phyloP scores from a whole-genome alignment of 2,113 vertebrate species.

The Hiodon tergisus region DNA sequence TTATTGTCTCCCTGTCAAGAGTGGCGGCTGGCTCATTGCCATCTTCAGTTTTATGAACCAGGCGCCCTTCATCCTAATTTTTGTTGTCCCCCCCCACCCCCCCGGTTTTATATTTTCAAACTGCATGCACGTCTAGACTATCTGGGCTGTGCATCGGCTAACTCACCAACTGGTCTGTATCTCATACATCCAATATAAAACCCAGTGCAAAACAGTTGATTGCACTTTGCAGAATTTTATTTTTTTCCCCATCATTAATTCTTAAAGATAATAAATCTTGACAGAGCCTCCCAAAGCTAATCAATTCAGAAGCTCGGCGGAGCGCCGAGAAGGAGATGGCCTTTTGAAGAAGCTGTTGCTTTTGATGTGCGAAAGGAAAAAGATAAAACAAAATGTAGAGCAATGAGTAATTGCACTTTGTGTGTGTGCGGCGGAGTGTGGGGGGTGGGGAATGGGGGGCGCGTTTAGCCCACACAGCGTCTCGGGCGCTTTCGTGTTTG shows the following conservation, averaged over 20 bases:
- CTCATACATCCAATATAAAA: neutral
- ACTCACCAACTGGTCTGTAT: neutral
- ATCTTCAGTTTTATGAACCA: conserved; percentile 30
- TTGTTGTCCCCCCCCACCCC: conserved; percentile 16
- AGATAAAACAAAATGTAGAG: conserved; percentile 39
- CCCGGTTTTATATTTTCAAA: neutral
- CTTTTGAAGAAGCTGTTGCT: conserved; percentile 43
- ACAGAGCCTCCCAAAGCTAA: conserved; percentile 40
- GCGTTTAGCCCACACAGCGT: conserved; percentile 43
- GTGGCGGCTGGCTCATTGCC: conserved; percentile 28
- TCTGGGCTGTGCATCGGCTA: neutral
- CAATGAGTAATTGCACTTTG: conserved; percentile 40
- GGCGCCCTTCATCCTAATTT: conserved; percentile 35
- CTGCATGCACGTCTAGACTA: neutral
- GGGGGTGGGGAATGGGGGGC: conserved; percentile 18
- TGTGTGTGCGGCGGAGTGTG: conserved; percentile 10
- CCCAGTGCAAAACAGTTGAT: conserved; percentile 28
- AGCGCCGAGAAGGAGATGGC: conserved; percentile 35
- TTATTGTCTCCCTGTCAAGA: conserved; percentile 26
- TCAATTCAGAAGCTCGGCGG: conserved; percentile 39
- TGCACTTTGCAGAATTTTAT: conserved; percentile 26
- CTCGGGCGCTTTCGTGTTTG: conserved; percentile 31
- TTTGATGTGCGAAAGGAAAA: conserved; percentile 39
- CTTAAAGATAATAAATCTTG: conserved; percentile 40
- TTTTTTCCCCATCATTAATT: conserved; percentile 40